Evolutionary conservation across 1,140 invertebrate species (phyloP).

Genomic region (Caenorhabditis brenneri): DNA sequence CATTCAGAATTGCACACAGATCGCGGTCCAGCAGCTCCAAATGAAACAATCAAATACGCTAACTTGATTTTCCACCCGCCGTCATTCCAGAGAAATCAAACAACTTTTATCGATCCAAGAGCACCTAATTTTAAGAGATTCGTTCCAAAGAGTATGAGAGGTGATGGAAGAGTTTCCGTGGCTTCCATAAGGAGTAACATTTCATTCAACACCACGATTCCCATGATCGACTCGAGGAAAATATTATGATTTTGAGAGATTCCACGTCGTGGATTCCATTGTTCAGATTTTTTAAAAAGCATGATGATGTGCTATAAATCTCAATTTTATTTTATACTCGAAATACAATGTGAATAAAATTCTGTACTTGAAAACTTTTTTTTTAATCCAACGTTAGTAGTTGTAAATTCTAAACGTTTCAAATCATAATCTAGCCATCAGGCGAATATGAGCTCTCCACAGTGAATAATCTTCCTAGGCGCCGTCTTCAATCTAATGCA

Average conservation of each 20-base stretch:
- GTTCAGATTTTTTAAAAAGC: background rate
- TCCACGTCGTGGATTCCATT: too few species aligned
- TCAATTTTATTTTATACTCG: background rate
- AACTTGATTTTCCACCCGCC: background rate
- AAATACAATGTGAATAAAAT: background rate
- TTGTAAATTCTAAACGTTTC: too few species aligned
- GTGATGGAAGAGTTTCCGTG: background rate
- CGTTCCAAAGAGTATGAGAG: background rate
- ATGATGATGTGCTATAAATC: too few species aligned
- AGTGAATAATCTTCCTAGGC: too few species aligned
- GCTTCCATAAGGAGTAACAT: background rate
- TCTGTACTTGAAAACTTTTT: background rate
- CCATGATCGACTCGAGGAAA: background rate
- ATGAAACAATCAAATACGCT: constrained; percentile 2
- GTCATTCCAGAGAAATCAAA: background rate
- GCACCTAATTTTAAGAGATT: background rate
- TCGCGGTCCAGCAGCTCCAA: background rate
- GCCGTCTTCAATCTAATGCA: too few species aligned
- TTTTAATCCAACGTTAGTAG: too few species aligned
- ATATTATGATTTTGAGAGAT: too few species aligned
- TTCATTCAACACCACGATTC: background rate
- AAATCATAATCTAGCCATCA: too few species aligned
- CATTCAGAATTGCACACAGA: background rate
- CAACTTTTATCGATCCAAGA: background rate
- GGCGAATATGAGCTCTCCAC: too few species aligned